A percentile compares a stretch with the other conserved stretches of the same genome.
These are phyloP conservation scores for Heterochromis multidens DNA, from an alignment of 2,113 vertebrate species.

Conservation along the genomic window DNA sequence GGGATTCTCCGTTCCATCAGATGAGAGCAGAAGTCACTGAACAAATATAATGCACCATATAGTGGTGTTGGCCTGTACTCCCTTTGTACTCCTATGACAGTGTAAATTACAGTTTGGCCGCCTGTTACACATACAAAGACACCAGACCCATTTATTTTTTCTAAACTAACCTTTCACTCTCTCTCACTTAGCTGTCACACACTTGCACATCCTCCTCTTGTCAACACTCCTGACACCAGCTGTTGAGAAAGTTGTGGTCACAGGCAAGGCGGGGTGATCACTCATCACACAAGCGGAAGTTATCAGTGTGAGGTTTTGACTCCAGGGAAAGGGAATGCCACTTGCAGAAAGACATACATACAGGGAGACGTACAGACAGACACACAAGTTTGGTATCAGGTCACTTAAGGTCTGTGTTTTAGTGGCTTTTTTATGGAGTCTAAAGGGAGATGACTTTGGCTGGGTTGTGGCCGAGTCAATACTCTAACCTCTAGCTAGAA, in stretches of 20 bases:
- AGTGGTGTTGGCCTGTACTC: not conserved
- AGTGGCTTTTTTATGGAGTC: conserved; percentile 57
- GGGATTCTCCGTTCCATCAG: conserved; percentile 23
- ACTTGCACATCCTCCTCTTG: not conserved
- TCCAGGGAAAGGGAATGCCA: not conserved
- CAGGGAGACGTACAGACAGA: not conserved
- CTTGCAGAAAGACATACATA: conserved; percentile 1
- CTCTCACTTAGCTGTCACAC: conserved; percentile 2
- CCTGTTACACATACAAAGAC: conserved; percentile 38
- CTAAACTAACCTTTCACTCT: not conserved
- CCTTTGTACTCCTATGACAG: not conserved
- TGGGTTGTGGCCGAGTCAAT: conserved; percentile 26
- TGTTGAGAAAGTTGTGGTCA: conserved; percentile 17
- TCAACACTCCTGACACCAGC: conserved; percentile 14
- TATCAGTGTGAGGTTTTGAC: conserved; percentile 19
- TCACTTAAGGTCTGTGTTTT: conserved; percentile 18
- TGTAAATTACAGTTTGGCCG: conserved; percentile 27
- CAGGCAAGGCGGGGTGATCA: conserved; percentile 7
- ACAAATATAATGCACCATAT: conserved; percentile 26
- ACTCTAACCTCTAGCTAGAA: conserved; percentile 29
- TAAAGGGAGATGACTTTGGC: conserved; percentile 24
- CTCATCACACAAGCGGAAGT: conserved; percentile 7
- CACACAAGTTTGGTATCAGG: not conserved
- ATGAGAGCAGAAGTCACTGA: conserved; percentile 28
- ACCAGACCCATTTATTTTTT: not conserved